These are phyloP conservation scores for Branchipolynoe longqiensis DNA, from an alignment of 2,888 invertebrate species.

Conservation along the genomic window DNA sequence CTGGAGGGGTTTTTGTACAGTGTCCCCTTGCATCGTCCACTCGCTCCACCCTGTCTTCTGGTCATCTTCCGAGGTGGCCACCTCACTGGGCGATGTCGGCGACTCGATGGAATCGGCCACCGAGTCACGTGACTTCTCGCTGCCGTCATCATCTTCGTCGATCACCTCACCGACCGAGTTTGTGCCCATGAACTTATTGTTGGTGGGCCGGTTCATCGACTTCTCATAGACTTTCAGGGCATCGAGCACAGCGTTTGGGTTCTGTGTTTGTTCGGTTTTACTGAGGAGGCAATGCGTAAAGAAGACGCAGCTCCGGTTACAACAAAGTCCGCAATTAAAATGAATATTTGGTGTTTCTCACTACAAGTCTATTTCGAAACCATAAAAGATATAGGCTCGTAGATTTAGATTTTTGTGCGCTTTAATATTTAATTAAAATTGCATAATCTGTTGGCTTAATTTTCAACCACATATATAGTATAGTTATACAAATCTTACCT, in stretches of 20 bases:
- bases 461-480: too few relatives aligned
- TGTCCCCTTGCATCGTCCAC: slow-evolving; percentile 18
- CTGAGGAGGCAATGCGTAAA: slow-evolving; percentile 61
- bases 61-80: not conserved
- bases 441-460: too few relatives aligned
- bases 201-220: slow-evolving; percentile 56
- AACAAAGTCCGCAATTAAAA: too few relatives aligned
- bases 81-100: not conserved
- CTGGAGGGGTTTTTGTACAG: too few relatives aligned
- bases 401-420: too few relatives aligned
- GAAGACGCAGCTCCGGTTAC: too few relatives aligned
- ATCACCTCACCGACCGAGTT: slow-evolving; percentile 13
- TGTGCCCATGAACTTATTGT: slow-evolving; percentile 63
- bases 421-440: too few relatives aligned
- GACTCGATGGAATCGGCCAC: not conserved
- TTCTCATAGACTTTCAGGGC: slow-evolving; percentile 93
- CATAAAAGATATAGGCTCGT: too few relatives aligned
- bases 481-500: too few relatives aligned
- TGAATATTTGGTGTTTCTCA: too few relatives aligned
- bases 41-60: slow-evolving; percentile 39
- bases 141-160: slow-evolving; percentile 49
- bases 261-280: slow-evolving; percentile 90
- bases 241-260: slow-evolving; percentile 94
- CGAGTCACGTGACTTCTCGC: not conserved
- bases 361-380: too few relatives aligned